Base-by-base conservation (phyloP, 2,888 invertebrate species). In the Listrodromus nycthemerus region DNA sequence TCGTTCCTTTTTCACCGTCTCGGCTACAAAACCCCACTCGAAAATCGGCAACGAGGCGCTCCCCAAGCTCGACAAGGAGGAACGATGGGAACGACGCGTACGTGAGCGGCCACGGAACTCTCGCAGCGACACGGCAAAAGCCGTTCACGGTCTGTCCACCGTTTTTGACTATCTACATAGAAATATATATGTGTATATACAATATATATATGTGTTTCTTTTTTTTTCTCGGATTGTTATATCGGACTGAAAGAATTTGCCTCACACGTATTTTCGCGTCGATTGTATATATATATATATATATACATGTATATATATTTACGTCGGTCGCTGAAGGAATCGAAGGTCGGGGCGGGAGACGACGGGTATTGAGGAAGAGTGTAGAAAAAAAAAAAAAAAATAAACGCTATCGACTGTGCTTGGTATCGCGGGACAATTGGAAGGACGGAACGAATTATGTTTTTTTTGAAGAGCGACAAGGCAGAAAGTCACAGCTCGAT, bases 1-100 rank as follows among this genome's bases (percentile, higher is more conserved):
- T 85, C 79, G 66, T 65, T 70, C 74, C 61, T 70, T 65, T 61
- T 70, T 41, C 65, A 48, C 75, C 74, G 63, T 61, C 16, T 13
- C 24, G 37, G 13, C 52, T 37, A n/a, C 30, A 13, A 77, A 52
- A 50, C 80, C 82, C 86, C 83, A 87, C 86, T 87, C 88, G 86
- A 84, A 86, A 82, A 86, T 86, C 88, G 86, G 85, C 86, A 75
- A 80, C 81, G 71, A 76, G 74, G 52, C 76, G 16, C 70, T 61
- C 83, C n/a, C n/a, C n/a, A n/a, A n/a, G 67, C 74, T 76, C 66
- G 83, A 82, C 78, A 76, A 78, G 33, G 82, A 78, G 58, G 79
- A 80, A 41, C n/a, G 71, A 71, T 45, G 80, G 2, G 24, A 81
- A 76, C 81, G 85, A 86, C 87, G 87, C 85, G 86, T 84, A 85